Evolutionary conservation across 2,113 vertebrate species (phyloP).

Genomic region (Campylorhamphus procurvoides): DNA sequence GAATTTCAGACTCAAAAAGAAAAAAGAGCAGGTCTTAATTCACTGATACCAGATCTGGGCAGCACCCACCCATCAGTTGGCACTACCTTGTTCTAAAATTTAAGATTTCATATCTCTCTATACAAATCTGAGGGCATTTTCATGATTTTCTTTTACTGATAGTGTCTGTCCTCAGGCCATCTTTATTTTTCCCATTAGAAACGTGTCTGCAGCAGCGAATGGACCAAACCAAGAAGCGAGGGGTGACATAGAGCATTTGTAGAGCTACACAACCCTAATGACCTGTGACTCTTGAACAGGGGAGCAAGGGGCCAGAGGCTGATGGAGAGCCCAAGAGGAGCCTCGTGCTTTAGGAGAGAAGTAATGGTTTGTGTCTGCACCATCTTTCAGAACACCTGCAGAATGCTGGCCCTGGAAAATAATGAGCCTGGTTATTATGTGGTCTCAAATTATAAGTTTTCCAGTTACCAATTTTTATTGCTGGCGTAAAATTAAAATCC

Average conservation of each 20-base stretch:
- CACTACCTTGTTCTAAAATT: neutral
- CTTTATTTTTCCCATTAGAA: neutral
- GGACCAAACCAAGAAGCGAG: neutral
- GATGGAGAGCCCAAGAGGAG: neutral
- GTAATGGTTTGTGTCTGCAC: neutral
- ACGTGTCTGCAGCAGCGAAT: neutral
- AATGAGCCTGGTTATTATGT: neutral
- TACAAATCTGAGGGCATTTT: neutral
- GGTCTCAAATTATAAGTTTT: neutral
- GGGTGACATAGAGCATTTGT: neutral
- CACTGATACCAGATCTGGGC: neutral
- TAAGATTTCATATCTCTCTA: neutral
- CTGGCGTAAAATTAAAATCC: constrained; percentile 39
- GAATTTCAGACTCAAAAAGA: neutral
- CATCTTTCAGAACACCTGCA: neutral
- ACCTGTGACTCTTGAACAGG: neutral
- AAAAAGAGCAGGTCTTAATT: neutral
- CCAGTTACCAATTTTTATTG: constrained; percentile 31
- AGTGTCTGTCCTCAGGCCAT: neutral
- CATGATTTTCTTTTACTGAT: neutral
- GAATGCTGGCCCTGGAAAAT: neutral
- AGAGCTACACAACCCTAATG: neutral
- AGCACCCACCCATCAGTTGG: neutral
- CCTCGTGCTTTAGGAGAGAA: neutral
- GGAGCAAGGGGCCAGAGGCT: neutral